A percentile compares a stretch with the other conserved stretches of the same genome.
phyloP scores from a whole-genome alignment of 2,113 vertebrate genomes.

The Sinocyclocheilus anshuiensis region DNA sequence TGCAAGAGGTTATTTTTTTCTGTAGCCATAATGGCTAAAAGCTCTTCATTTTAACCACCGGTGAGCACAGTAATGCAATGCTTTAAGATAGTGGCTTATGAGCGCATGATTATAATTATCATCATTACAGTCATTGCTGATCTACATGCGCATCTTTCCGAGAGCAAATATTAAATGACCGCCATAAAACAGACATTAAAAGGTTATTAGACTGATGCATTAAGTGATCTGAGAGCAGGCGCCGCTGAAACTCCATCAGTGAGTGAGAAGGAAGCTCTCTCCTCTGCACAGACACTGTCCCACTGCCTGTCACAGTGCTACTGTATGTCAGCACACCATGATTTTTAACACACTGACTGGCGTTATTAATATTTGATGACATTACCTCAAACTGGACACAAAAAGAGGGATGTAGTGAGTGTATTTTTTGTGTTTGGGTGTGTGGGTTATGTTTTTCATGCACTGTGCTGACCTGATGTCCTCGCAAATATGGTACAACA shows the following conservation, averaged over 20 bases:
- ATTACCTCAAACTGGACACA: constrained; percentile 61
- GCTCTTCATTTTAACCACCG: constrained; percentile 76
- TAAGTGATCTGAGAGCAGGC: constrained; percentile 67
- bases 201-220: constrained; percentile 76
- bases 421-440: constrained; percentile 10
- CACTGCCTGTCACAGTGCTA: constrained; percentile 54
- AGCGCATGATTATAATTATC: constrained; percentile 73
- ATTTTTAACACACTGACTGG: constrained; percentile 63
- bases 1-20: constrained; percentile 65
- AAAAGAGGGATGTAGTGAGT: constrained; percentile 31
- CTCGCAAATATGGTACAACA: background rate
- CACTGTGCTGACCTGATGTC: background rate
- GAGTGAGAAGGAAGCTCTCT: constrained; percentile 52
- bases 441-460: background rate
- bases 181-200: constrained; percentile 75
- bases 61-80: constrained; percentile 72
- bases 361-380: constrained; percentile 67
- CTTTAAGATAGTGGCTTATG: constrained; percentile 65
- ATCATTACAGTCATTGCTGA: constrained; percentile 71
- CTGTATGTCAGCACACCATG: constrained; percentile 59
- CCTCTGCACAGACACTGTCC: constrained; percentile 23
- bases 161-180: constrained; percentile 74
- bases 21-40: constrained; percentile 79
- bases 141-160: constrained; percentile 71
- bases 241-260: constrained; percentile 61